Evolutionary conservation across 1,140 invertebrate species (phyloP).

Genomic region (honey bee (Apis mellifera)): Amel_HAv3.1 CM009945.2:8382501-8383000

Average conservation of each 20-base stretch:
- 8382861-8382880: no score
- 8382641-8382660: slow-evolving; percentile 20
- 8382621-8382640: not conserved
- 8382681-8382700: slow-evolving; percentile 48
- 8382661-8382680: not conserved
- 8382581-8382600: slow-evolving; percentile 54
- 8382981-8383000: no score
- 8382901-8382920: no score
- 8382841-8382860: no score
- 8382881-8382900: no score
- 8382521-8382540: slow-evolving; percentile 67
- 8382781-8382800: no score
- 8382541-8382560: slow-evolving; percentile 47
- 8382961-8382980: no score
- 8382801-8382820: not conserved
- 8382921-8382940: no score
- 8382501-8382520: slow-evolving; percentile 61
- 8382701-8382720: slow-evolving; percentile 15
- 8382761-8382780: no score
- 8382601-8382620: slow-evolving; percentile 52
- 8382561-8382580: slow-evolving; percentile 35
- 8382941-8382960: no score
- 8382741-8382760: no score
- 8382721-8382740: slow-evolving; percentile 39
- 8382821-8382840: no score